Evolutionary conservation across 2,888 invertebrate genomes (phyloP).

Genomic region (Bimastos eiseni): DNA sequence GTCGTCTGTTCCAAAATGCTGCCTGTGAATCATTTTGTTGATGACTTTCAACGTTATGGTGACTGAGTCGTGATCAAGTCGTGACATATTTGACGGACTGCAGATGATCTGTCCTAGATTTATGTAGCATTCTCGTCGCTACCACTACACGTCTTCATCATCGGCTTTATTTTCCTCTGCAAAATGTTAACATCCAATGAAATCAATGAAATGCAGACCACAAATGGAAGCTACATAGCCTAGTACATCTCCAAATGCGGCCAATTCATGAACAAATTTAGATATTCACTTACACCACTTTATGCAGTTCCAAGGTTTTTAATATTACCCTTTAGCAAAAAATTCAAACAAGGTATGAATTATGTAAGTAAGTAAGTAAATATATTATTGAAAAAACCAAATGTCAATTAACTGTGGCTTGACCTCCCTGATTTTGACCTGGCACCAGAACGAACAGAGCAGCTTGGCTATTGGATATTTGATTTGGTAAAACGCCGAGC

Average conservation of each 20-base stretch:
- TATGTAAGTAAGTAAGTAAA: too few relatives aligned
- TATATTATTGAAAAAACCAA: too few relatives aligned
- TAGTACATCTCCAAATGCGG: background rate
- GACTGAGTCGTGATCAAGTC: background rate
- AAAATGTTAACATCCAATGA: background rate
- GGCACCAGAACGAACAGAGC: too few relatives aligned
- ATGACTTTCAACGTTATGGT: background rate
- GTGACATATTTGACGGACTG: background rate
- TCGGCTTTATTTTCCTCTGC: constrained; percentile 6
- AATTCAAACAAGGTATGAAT: background rate
- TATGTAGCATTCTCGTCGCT: background rate
- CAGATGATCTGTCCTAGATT: background rate
- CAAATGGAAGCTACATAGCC: background rate
- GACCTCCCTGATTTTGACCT: too few relatives aligned
- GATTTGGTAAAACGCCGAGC: too few relatives aligned
- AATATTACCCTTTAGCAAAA: background rate
- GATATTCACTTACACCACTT: background rate
- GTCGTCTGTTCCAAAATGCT: background rate
- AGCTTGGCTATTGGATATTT: too few relatives aligned
- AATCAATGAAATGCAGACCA: background rate
- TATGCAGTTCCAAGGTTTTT: background rate
- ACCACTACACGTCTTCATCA: background rate
- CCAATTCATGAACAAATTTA: background rate
- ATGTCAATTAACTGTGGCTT: too few relatives aligned
- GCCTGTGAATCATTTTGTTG: background rate